Evolutionary conservation across 1,140 invertebrate species (phyloP), one percentile per base, ranked within the genome.

Genomic region (Penaeus japonicus): DNA sequence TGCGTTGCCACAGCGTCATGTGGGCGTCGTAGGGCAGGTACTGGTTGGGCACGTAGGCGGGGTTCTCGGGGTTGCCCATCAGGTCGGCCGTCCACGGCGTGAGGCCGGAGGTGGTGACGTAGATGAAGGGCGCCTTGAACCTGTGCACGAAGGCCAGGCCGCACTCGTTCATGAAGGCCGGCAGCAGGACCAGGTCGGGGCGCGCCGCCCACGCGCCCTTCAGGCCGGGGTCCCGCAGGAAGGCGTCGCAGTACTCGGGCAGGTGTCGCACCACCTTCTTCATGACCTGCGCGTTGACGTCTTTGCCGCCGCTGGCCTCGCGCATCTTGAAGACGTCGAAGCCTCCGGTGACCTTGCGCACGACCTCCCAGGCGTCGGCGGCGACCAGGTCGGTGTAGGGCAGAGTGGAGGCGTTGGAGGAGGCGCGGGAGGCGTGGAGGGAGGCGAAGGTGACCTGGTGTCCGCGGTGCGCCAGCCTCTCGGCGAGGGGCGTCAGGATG

Each of bases 391-490:
- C 90, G 39, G 86, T 91, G 81, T 89, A 91, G 62, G 88, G 70
- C 47, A 30, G 53, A 35, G 59, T 18, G 87, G 79, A 22, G 91
- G 88, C 18, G 91, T 91, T 17, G 92, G 84, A 0, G 92, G 92
- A 81, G 91, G 59, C 4, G 91, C 47, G n/a, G 27, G 85, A 87
- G 59, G 87, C 87, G 81, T 90, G 88, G 53, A 90, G 89, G 0
- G 93, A 94, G 3, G 95, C 93, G 0, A 94, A 92, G 15, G 94
- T 95, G 3, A 95, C 93, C 89, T 95, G 93, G 90, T 95, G 95
- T 2, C 94, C 95, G 80, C 94, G 93, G 0, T 91, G 86, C 0
- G 94, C 93, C 47, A 95, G 91, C 89, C 94, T 94, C 24, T 93
- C 91, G 89, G 92, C 92, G 89, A 93, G 87, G 54, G 91, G 91